Base-by-base conservation (phyloP, 1,140 invertebrate genomes). In the Pteromalus puparum region DNA sequence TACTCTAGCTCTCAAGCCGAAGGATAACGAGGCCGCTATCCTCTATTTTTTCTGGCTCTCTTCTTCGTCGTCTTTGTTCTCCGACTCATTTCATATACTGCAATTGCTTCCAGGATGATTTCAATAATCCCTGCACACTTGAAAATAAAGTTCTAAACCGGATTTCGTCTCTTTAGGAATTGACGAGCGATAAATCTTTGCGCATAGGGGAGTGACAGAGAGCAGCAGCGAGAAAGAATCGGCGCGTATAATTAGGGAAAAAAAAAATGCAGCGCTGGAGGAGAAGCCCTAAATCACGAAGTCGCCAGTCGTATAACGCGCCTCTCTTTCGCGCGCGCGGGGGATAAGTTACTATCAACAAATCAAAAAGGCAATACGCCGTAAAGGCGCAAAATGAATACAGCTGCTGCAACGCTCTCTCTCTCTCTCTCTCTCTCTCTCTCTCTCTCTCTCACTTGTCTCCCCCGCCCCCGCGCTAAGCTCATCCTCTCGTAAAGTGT, bases 401-500 rank as follows among this genome's bases (percentile, higher is more conserved):
- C 68, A 42, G 26, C 75, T 42, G 28, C 53, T 61, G 73, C 38
- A 75, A 26, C 38, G 72, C 67, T 53, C 18, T 72, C 61, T n/a
- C 67, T 61, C 53, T 61, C 53, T 53, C 18, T 72, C 61, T n/a
- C 67, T 53, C 18, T 72, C 61, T n/a, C 67, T 53, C 18, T 72
- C 61, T n/a, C 67, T 53, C 18, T 72, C 61, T n/a, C 67, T 61
- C 53, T 61, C 53, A 2, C 24, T 68, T 68, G 6, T 68, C 67
- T 70, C 67, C 24, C 67, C 24, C 24, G 67, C 67, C 21, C 65
- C 13, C 67, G 67, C 67, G 26, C 26, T 10, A 24, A 15, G 28
- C 67, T 30, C 67, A 30, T 70, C 67, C 67, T 83, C 82, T 83
- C 82, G 82, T 83, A 78, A 83, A 83, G 67, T 73, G 82, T 83